Evolutionary conservation across 2,113 vertebrate species (phyloP).

Genomic region (Nestor notabilis): DNA sequence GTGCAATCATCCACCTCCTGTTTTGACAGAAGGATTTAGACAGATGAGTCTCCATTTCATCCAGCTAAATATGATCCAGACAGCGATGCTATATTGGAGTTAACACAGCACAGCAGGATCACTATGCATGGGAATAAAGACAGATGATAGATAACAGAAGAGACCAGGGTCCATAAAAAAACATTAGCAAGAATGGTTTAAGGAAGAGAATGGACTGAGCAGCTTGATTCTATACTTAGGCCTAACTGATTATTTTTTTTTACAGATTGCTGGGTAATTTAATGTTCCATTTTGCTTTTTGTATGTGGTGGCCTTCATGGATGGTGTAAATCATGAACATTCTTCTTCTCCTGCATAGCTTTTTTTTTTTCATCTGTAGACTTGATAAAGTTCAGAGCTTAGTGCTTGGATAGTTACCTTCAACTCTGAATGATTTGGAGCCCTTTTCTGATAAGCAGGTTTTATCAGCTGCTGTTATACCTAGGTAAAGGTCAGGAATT

Average conservation of each 20-base stretch:
- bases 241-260: not conserved
- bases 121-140: not conserved
- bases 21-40: not conserved
- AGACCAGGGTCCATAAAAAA: not conserved
- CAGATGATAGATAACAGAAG: not conserved
- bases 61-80: not conserved
- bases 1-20: not conserved
- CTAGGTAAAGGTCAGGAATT: not conserved
- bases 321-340: conserved; percentile 1
- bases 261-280: not conserved
- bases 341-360: not conserved
- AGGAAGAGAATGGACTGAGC: not conserved
- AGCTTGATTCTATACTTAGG: not conserved
- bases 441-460: not conserved
- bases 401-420: not conserved
- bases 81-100: not conserved
- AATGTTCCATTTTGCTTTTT: conserved; percentile 35
- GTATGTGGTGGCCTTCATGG: not conserved
- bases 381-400: not conserved
- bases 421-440: not conserved
- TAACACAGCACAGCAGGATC: not conserved
- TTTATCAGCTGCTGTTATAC: not conserved
- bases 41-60: not conserved
- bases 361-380: not conserved
- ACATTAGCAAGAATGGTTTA: not conserved